Conservation (phyloP, 2,797 vertebrate species). For the Poecilia wingei region DNA sequence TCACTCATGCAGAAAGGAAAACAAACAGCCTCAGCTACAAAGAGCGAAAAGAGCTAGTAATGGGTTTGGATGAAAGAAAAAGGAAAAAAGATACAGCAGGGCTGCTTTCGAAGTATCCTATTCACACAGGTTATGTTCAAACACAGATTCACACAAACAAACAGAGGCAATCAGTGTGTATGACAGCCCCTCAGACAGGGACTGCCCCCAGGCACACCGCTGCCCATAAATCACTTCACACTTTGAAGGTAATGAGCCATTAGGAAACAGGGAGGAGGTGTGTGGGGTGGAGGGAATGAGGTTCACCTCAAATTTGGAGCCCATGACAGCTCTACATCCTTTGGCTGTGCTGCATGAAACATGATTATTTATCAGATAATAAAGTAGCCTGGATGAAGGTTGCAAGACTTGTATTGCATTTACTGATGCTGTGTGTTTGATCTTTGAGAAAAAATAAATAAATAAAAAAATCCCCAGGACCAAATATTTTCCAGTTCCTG, state of each 20-base stretch:
- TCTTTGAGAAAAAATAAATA: not conserved
- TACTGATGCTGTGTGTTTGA: not conserved
- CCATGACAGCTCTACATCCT: slow-evolving; percentile 44
- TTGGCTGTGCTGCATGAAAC: slow-evolving; percentile 38
- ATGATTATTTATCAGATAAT: slow-evolving; percentile 7
- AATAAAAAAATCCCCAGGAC: not conserved
- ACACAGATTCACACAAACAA: slow-evolving; percentile 43
- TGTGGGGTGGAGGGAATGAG: slow-evolving; percentile 24
- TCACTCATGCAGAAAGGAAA: slow-evolving; percentile 46
- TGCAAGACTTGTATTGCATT: not conserved
- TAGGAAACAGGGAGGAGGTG: slow-evolving; percentile 29
- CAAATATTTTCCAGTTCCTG: not conserved
- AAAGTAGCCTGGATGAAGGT: not conserved
- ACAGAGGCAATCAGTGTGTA: slow-evolving; percentile 61
- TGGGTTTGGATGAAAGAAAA: slow-evolving; percentile 18
- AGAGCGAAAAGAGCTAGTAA: slow-evolving; percentile 27
- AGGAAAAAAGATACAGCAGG: slow-evolving; percentile 23
- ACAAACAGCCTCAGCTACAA: slow-evolving; percentile 31
- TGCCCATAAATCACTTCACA: slow-evolving; percentile 69
- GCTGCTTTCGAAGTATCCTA: slow-evolving; percentile 16
- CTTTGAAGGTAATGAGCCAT: slow-evolving; percentile 58
- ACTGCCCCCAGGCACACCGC: slow-evolving; percentile 53
- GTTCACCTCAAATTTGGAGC: slow-evolving; percentile 41
- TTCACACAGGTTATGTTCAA: slow-evolving; percentile 11
- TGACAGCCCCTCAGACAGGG: slow-evolving; percentile 61